phyloP scores from a whole-genome alignment of 1,140 invertebrate genomes.

The Bombus superbus region DNA sequence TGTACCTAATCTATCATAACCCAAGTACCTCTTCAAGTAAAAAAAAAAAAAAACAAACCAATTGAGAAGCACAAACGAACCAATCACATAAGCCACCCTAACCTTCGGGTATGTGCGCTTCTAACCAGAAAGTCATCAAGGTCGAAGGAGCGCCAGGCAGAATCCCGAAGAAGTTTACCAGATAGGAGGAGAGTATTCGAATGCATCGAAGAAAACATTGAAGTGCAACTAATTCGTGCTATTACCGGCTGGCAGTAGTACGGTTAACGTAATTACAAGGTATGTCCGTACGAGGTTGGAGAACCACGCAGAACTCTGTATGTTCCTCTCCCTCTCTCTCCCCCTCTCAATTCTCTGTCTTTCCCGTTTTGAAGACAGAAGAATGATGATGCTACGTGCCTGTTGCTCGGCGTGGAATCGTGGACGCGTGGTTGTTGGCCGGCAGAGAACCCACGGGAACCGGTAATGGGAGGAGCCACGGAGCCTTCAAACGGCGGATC shows the following conservation, averaged over 20 bases:
- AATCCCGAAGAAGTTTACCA: neutral
- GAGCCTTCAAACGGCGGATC: slow-evolving; percentile 67
- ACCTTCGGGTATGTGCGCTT: neutral
- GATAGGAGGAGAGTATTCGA: neutral
- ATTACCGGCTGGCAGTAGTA: slow-evolving; percentile 64
- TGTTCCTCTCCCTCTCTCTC: neutral
- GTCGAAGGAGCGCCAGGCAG: neutral
- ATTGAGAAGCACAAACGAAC: neutral
- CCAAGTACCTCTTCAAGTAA: neutral
- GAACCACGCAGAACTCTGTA: slow-evolving; percentile 59
- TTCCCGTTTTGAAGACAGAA: slow-evolving; percentile 62
- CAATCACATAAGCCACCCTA: neutral
- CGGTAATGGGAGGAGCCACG: slow-evolving; percentile 73
- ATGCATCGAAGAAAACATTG: slow-evolving; percentile 53
- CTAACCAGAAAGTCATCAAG: neutral
- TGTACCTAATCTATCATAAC: neutral
- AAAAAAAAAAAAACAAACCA: too few relatives aligned
- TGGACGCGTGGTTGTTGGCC: slow-evolving; percentile 53
- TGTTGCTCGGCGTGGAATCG: slow-evolving; percentile 72
- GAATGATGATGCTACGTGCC: slow-evolving; percentile 78
- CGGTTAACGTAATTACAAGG: slow-evolving; percentile 79
- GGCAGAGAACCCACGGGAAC: slow-evolving; percentile 49
- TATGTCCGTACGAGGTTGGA: slow-evolving; percentile 47
- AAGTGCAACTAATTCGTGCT: slow-evolving; percentile 61
- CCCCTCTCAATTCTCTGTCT: slow-evolving; percentile 9